Evolutionary conservation across 2,888 invertebrate species (phyloP), one percentile per base, ranked within the genome.

Genomic region (Loripinus fragilis): DNA sequence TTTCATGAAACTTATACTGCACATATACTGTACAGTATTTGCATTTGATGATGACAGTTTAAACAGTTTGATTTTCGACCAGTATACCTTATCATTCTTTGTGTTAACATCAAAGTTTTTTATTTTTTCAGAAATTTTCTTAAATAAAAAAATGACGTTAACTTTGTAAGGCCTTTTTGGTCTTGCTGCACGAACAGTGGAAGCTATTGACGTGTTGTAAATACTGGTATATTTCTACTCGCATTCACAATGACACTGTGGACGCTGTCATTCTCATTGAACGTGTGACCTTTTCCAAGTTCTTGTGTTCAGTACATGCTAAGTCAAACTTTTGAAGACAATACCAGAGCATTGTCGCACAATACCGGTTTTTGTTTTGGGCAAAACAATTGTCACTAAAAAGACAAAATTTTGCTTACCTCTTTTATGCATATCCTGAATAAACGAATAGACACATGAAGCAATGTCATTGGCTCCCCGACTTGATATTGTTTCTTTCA

Each of bases 241-340:
- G 76, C 55, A 30, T 25, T 25, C 66, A 68, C 71, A n/a, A 76
- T 60, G 10, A 71, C 28, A 0, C 71, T 30, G 60, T 71, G 76
- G 10, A 76, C 64, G 3, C 48, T 48, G 38, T 76, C 76, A 0
- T 50, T 38, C 33, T 72, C 72, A 72, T 60, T 72, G 3, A 67
- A 23, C 15, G 71, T 72, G 30, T 71, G 67, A 3, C 72, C 76
- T 33, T 68, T 76, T 68, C 68, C 76, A 35, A 72, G 28, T 65
- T 70, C 15, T 48, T 68, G 3, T 73, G 73, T 2, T 15, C 25
- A 20, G 69, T 55, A 1, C 52, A 69, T 23, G 15, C 3, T 10
- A 74, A 17, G 28, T 55, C 30, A 25, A 60, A 42, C 68, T 60
- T 74, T 35, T 69, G 30, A 20, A 68, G 28, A 28, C 50, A 17